These are phyloP conservation scores for Heliconius ismenius DNA, from an alignment of 2,888 invertebrate species.

Conservation along the genomic window DNA sequence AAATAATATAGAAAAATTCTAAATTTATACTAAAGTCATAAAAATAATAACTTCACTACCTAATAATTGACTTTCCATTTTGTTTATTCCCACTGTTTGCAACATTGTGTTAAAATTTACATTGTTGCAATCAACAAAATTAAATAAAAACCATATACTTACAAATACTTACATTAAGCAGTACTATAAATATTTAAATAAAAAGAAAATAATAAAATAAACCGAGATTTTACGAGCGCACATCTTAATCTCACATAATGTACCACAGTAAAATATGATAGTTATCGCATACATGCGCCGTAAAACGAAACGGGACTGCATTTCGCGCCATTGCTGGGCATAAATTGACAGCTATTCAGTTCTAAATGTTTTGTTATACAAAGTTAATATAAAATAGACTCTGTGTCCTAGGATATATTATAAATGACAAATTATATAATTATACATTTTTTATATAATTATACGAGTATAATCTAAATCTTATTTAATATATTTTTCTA, in stretches of 20 bases:
- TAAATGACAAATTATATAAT: background rate
- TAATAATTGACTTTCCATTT: background rate
- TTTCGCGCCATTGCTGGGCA: constrained; percentile 19
- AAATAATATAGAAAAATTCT: no score
- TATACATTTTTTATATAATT: background rate
- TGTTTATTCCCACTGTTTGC: background rate
- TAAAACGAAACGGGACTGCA: constrained; percentile 33
- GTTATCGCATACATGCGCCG: constrained; percentile 26
- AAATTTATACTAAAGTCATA: background rate
- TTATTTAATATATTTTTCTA: background rate
- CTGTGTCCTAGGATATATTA: background rate
- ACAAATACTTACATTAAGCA: background rate
- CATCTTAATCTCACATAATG: constrained; percentile 26
- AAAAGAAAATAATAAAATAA: constrained; percentile 18
- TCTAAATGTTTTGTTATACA: background rate
- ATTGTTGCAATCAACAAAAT: background rate
- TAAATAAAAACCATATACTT: background rate
- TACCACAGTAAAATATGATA: constrained; percentile 30
- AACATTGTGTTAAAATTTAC: background rate
- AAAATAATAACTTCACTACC: background rate
- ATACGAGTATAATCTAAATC: background rate
- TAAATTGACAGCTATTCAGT: background rate
- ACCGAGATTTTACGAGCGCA: constrained; percentile 20
- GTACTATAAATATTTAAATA: background rate
- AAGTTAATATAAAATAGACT: no score